Base-by-base conservation (phyloP, 2,888 invertebrate genomes). In the Serripes groenlandicus region DNA sequence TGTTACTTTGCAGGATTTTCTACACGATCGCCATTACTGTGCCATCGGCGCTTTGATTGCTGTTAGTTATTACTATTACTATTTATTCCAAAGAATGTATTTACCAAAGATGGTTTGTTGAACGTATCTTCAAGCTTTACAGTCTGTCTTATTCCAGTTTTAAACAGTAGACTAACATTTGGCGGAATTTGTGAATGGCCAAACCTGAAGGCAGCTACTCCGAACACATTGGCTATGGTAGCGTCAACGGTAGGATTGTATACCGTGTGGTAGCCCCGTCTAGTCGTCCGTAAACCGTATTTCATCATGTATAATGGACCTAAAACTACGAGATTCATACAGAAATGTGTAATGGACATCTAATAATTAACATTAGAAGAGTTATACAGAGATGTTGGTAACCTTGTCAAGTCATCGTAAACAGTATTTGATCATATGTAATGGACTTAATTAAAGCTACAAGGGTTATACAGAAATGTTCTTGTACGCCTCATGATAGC, bases 181-280 rank as follows among this genome's bases (percentile, higher is more conserved):
- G 35, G 11, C 9, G 72, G 60, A n/a, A 72, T 58, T 42, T 60
- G 58, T 18, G 98, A 97, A 95, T 99, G 99, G 0, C 99, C 99
- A 94, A 99, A 94, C 89, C 99, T 96, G 64, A 99, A 95, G 0
- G 99, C 99, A 9, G 99, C 99, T 0, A 99, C 98, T 0, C 99
- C 99, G 94, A 99, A 99, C 18, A 97, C 98, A 93, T 99, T 99
- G 7, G 79, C 60, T 42, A 88, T 75, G 32, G 97, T 96, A 0
- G 99, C 97, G 93, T 99, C 97, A 0, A 97, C 86, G 34, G 96
- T 96, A 0, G 97, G 96, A 94, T 99, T 95, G 93, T 99, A 99
- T 52, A 97, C 97, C 60, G 95, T 95, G 93, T 98, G 99, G 62
- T 96, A 94, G 0, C 97, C 98, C 54, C 98, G 92, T 92, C 96